These are phyloP conservation scores for Cichladusa arquata DNA, from an alignment of 2,113 vertebrate genomes.

Conservation along the genomic window DNA sequence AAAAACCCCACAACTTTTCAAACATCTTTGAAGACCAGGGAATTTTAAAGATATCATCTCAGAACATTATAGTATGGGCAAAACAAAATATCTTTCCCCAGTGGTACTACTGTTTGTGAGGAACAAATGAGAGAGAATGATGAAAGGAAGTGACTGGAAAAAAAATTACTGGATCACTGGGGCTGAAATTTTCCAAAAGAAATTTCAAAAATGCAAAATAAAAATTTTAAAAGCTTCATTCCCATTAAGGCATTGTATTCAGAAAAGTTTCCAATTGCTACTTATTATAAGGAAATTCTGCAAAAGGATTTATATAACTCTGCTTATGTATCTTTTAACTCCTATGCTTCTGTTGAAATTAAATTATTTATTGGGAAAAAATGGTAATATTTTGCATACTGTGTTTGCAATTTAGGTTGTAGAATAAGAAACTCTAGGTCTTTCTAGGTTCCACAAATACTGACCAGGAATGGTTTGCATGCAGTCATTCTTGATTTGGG, in stretches of 20 bases:
- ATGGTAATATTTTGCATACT: not conserved
- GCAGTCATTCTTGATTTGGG: not conserved
- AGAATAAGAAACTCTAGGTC: not conserved
- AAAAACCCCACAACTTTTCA: not conserved
- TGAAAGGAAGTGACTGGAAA: not conserved
- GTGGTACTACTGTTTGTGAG: not conserved
- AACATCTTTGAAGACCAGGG: not conserved
- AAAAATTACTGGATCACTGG: not conserved
- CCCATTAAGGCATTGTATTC: not conserved
- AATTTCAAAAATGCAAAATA: not conserved
- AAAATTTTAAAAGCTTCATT: not conserved
- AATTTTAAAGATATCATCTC: not conserved
- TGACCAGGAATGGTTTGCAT: not conserved
- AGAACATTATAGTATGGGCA: not conserved
- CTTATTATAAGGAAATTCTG: not conserved
- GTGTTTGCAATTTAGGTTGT: not conserved
- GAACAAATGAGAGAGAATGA: not conserved
- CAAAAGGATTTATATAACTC: not conserved
- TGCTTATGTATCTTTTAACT: not conserved
- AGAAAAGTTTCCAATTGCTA: not conserved
- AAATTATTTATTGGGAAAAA: not conserved
- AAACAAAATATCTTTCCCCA: not conserved
- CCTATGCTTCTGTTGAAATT: not conserved
- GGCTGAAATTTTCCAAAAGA: not conserved
- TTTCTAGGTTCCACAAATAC: not conserved